A percentile compares a stretch with the other conserved stretches of the same genome.
phyloP scores from a whole-genome alignment of 2,113 vertebrate genomes.

The Hiodon alosoides region DNA sequence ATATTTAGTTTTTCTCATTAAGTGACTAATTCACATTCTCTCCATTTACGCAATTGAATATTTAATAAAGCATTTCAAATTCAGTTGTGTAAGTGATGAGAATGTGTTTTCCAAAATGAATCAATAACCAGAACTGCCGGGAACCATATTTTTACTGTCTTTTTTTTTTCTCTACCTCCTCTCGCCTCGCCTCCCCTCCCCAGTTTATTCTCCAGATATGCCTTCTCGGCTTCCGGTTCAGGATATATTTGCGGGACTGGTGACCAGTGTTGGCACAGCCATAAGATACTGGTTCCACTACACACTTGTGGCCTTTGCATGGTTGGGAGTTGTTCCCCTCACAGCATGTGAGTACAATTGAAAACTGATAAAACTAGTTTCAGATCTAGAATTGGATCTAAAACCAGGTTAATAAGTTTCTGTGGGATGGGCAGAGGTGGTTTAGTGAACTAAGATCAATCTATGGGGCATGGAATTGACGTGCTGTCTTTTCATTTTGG shows the following conservation, averaged over 20 bases:
- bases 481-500: too few relatives aligned
- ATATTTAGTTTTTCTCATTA: too few relatives aligned
- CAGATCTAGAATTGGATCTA: too few relatives aligned
- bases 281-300: slow-evolving; percentile 99
- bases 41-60: background rate
- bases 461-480: too few relatives aligned
- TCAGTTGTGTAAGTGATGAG: too few relatives aligned
- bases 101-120: too few relatives aligned
- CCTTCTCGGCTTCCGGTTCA: slow-evolving; percentile 96
- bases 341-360: slow-evolving; percentile 86
- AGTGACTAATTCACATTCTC: too few relatives aligned
- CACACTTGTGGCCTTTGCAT: slow-evolving; percentile 97
- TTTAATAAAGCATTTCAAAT: background rate
- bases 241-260: slow-evolving; percentile 96
- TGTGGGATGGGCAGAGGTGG: too few relatives aligned
- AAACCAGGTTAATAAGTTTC: too few relatives aligned
- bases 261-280: slow-evolving; percentile 97
- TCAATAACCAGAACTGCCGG: too few relatives aligned
- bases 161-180: background rate
- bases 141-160: background rate
- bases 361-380: background rate
- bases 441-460: too few relatives aligned
- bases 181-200: background rate
- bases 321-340: slow-evolving; percentile 97
- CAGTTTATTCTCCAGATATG: slow-evolving; percentile 99